These are phyloP conservation scores for Trematomus bernacchii DNA, from an alignment of 2,797 vertebrate species.

Conservation along the genomic window DNA sequence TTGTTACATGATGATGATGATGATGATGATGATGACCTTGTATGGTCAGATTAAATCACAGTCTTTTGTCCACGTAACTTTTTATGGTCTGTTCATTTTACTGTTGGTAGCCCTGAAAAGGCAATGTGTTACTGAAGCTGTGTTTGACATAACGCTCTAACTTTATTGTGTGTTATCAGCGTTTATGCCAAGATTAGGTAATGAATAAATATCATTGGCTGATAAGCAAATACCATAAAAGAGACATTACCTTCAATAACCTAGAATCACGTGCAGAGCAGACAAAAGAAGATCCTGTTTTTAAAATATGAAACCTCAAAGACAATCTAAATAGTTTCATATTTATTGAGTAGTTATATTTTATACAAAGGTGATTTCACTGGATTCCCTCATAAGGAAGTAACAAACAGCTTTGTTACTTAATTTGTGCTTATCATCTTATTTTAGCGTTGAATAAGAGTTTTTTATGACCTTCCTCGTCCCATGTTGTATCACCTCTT, in stretches of 20 bases:
- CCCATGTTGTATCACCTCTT: not conserved
- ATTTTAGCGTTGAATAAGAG: constrained; percentile 20
- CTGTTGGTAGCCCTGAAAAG: constrained; percentile 8
- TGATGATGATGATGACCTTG: constrained; percentile 2
- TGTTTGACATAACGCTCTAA: not conserved
- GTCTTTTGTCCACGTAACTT: not conserved
- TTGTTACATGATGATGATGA: not conserved
- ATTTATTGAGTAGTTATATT: too few relatives aligned
- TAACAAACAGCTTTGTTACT: not conserved
- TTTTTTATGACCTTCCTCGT: constrained; percentile 28
- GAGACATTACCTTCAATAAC: constrained; percentile 17
- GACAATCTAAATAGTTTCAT: too few relatives aligned
- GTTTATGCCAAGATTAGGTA: constrained; percentile 35
- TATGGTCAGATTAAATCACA: not conserved
- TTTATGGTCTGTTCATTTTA: not conserved
- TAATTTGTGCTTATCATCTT: not conserved
- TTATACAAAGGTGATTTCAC: not conserved
- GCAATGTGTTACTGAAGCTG: not conserved
- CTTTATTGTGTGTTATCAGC: constrained; percentile 29
- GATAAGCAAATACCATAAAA: constrained; percentile 41
- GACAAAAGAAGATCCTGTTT: not conserved
- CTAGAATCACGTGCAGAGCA: not conserved
- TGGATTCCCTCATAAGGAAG: not conserved
- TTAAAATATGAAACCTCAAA: constrained; percentile 11
- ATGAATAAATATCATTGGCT: constrained; percentile 11